phyloP scores from a whole-genome alignment of 2,888 invertebrate genomes.

The Ormyrus pomaceus region DNA sequence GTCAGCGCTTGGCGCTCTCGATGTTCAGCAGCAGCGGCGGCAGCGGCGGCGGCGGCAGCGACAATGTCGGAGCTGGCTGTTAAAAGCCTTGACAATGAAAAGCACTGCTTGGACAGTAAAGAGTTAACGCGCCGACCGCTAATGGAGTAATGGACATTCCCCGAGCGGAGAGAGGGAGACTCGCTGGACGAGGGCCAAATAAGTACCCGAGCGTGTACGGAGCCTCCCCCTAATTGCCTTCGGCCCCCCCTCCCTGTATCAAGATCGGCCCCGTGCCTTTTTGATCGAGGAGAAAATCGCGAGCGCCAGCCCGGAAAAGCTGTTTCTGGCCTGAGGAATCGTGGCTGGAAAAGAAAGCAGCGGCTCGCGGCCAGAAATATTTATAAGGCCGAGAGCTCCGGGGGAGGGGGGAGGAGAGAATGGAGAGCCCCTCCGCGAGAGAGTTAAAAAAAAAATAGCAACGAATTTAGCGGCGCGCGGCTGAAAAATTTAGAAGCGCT shows the following conservation, averaged over 20 bases:
- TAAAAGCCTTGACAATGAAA: slow-evolving; percentile 66
- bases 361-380: slow-evolving; percentile 39
- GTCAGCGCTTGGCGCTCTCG: slow-evolving; percentile 12
- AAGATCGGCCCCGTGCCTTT: not conserved
- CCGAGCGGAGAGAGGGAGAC: slow-evolving; percentile 52
- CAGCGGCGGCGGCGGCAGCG: slow-evolving; percentile 20
- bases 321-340: slow-evolving; percentile 17
- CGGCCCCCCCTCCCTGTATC: slow-evolving; percentile 3
- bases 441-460: too few relatives aligned
- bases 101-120: slow-evolving; percentile 68
- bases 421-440: too few relatives aligned
- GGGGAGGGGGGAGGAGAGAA: too few relatives aligned
- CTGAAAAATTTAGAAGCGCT: too few relatives aligned
- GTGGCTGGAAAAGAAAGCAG: slow-evolving; percentile 48
- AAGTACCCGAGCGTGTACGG: slow-evolving; percentile 50
- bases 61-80: slow-evolving; percentile 28
- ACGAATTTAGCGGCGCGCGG: too few relatives aligned
- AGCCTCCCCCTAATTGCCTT: slow-evolving; percentile 40
- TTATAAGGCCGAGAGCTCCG: slow-evolving; percentile 8
- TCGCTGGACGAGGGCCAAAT: slow-evolving; percentile 69
- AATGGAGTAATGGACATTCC: slow-evolving; percentile 73
- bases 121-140: slow-evolving; percentile 71
- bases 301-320: slow-evolving; percentile 45
- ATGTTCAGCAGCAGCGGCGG: not conserved
- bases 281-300: slow-evolving; percentile 41